Conservation (phyloP, 2,113 vertebrate genomes). For the Nyctereutes procyonoides region DNA sequence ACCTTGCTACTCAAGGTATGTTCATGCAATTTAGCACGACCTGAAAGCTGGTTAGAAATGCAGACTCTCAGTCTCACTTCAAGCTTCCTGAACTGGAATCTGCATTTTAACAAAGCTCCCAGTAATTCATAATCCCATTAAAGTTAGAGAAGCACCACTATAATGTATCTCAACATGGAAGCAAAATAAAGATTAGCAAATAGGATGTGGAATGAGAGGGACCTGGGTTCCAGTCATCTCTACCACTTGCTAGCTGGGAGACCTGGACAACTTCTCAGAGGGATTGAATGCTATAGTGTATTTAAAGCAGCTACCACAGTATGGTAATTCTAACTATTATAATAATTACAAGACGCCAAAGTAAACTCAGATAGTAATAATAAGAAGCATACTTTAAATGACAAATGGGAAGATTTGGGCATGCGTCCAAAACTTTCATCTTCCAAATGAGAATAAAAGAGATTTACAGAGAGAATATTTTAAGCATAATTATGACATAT, state of each 20-base stretch:
- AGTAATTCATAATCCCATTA: not conserved
- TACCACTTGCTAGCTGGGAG: not conserved
- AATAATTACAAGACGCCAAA: not conserved
- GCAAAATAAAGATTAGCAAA: not conserved
- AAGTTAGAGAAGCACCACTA: not conserved
- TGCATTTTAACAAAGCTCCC: not conserved
- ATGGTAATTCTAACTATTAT: not conserved
- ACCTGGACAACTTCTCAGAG: not conserved
- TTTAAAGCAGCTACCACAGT: not conserved
- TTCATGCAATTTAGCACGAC: not conserved
- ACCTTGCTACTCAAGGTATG: not conserved
- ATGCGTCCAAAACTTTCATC: not conserved
- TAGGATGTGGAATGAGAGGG: not conserved
- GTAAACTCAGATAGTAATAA: not conserved
- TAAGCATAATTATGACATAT: not conserved
- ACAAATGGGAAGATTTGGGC: not conserved
- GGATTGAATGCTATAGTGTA: not conserved
- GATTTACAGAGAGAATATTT: not conserved
- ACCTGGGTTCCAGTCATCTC: not conserved
- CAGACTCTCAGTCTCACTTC: not conserved
- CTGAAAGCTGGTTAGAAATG: not conserved
- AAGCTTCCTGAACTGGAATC: not conserved
- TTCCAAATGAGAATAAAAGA: slow-evolving; percentile 4
- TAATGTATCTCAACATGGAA: not conserved
- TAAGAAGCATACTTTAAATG: not conserved